Base-by-base conservation (phyloP, 2,113 vertebrate species). In the Myrmecobius fasciatus region DNA sequence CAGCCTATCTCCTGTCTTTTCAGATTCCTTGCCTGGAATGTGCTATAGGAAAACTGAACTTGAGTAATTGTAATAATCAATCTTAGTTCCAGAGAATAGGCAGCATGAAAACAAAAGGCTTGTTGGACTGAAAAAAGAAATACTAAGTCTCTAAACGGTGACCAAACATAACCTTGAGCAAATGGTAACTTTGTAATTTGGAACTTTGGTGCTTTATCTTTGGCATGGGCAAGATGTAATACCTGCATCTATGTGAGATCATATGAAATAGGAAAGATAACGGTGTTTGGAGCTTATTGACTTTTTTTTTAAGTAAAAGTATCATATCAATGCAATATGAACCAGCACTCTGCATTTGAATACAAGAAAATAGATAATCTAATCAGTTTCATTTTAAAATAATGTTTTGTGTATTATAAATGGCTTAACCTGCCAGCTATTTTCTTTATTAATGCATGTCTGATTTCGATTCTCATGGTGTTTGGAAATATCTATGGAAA, bases 401-500 rank as follows among this genome's bases (percentile, higher is more conserved):
- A 56, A 7, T 90, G 3, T 88, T 89, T 43, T 51, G 26, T 56
- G 51, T 26, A 52, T 24, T 92, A 8, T 90, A 60, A 26, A 25
- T 94, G 26, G 75, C 43, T 91, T 52, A 31, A 93, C 25, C 25
- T 36, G 31, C 0, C 20, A 52, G 0, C 52, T 52, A 56, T 11
- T 93, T 83, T 52, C 12, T 96, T 56, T 94, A 0, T 60, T 94
- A 92, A 95, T 52, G 9, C 8, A 22, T 28, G 56, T 36, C 28
- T 94, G 52, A 89, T 90, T 93, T 91, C 24, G 90, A 31, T 51
- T 9, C 25, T 60, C 28, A 12, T 48, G 89, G 46, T 67, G 92
- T 95, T 96, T 93, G 46, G 51, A 94, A 94, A 91, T 91, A 91
- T 12, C 48, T 43, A 22, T 94, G 25, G n/a, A 89, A 91, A 91